Conservation (phyloP, 2,797 vertebrate genomes). For the Garrulus glandarius region DNA sequence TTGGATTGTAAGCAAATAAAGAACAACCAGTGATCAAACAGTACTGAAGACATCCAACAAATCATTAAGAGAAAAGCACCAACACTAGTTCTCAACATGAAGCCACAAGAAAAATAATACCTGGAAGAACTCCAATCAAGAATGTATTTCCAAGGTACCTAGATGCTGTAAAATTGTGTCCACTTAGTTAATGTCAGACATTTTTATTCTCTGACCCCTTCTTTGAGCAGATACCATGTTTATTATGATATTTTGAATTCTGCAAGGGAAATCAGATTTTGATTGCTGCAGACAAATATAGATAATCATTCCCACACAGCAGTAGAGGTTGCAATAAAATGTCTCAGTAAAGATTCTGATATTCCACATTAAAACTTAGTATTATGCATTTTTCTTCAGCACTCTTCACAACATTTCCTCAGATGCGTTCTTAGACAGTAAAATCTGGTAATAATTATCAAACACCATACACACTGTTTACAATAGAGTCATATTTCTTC, state of each 20-base stretch:
- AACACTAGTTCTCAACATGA: not conserved
- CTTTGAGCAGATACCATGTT: not conserved
- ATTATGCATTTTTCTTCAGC: constrained; percentile 52
- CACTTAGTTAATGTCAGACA: not conserved
- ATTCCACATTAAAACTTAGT: constrained; percentile 56
- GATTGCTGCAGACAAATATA: constrained; percentile 2
- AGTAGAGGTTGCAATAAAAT: not conserved
- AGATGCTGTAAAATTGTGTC: not conserved
- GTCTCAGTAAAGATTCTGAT: constrained; percentile 32
- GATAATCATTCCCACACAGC: not conserved
- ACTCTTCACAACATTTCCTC: constrained; percentile 66
- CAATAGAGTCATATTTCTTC: constrained; percentile 75
- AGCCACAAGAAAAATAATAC: not conserved
- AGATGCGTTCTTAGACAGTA: constrained; percentile 71
- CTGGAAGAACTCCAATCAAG: not conserved
- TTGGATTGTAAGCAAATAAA: not conserved
- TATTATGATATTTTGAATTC: not conserved
- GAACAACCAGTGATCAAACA: not conserved
- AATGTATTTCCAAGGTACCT: not conserved
- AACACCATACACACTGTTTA: constrained; percentile 76
- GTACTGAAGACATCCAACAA: not conserved
- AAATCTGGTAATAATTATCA: constrained; percentile 81
- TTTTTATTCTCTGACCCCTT: not conserved
- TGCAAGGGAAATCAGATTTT: not conserved
- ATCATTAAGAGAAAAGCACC: not conserved